Evolutionary conservation across 2,797 vertebrate genomes (phyloP).

Genomic region (Nothura maculosa): DNA sequence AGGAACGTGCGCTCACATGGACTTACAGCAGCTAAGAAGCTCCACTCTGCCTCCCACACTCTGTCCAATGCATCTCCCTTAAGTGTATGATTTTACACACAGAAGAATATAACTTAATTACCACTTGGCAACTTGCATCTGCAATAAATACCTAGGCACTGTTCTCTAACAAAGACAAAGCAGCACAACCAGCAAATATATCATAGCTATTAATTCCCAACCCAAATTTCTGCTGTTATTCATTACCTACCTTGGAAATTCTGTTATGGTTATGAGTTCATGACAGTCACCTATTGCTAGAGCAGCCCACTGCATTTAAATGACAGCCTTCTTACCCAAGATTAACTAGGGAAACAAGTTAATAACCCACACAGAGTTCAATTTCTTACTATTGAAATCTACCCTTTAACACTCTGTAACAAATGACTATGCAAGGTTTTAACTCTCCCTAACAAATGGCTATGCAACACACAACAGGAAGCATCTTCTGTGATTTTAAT

Average conservation of each 20-base stretch:
- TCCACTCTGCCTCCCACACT: not conserved
- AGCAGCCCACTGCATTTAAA: slow-evolving; percentile 17
- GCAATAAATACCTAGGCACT: not conserved
- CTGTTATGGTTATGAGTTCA: not conserved
- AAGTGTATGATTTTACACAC: not conserved
- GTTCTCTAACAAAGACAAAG: slow-evolving; percentile 11
- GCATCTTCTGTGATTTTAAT: not conserved
- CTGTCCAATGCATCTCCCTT: not conserved
- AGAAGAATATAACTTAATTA: not conserved
- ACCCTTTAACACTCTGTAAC: not conserved
- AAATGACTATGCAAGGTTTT: slow-evolving; percentile 2
- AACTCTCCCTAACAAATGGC: not conserved
- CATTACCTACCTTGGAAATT: not conserved
- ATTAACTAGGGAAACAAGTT: not conserved
- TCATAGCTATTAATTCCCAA: slow-evolving; percentile 24
- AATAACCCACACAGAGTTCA: slow-evolving; percentile 3
- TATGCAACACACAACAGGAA: not conserved
- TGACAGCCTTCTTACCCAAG: slow-evolving; percentile 13
- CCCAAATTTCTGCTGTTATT: not conserved
- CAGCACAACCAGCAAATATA: slow-evolving; percentile 12
- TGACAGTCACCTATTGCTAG: not conserved
- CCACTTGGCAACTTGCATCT: not conserved
- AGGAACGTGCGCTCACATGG: not conserved
- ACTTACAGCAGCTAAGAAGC: not conserved
- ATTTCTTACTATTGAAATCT: not conserved